phyloP scores from a whole-genome alignment of 2,888 invertebrate species.

The Nemoura dubitans region DNA sequence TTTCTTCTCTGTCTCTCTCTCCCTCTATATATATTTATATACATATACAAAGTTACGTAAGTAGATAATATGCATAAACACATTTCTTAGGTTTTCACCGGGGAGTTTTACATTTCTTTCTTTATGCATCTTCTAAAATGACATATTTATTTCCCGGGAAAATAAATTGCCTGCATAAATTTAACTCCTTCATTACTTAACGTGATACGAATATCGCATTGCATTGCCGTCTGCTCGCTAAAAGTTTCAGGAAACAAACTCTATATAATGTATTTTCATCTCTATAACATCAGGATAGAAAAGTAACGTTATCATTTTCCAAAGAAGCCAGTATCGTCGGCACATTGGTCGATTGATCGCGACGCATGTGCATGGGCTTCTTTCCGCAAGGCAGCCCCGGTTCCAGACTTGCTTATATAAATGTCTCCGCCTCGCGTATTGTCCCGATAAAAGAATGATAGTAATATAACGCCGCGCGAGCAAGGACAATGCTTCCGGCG shows the following conservation, averaged over 20 bases:
- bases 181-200: not conserved
- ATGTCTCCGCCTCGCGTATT: not conserved
- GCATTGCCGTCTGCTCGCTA: not conserved
- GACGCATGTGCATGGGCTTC: too few relatives aligned
- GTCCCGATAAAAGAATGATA: conserved; percentile 12
- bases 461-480: not conserved
- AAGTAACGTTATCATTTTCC: not conserved
- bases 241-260: not conserved
- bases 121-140: not conserved
- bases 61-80: not conserved
- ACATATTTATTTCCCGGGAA: not conserved
- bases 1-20: too few relatives aligned
- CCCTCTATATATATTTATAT: too few relatives aligned
- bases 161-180: not conserved
- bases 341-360: not conserved
- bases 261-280: not conserved
- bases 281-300: not conserved
- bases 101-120: not conserved
- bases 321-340: not conserved
- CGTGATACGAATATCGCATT: not conserved
- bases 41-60: not conserved
- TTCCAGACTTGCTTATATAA: too few relatives aligned
- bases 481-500: not conserved
- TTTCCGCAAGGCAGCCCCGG: too few relatives aligned
- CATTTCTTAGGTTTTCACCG: not conserved